Evolutionary conservation across 2,888 invertebrate species (phyloP).

Genomic region (Athalia circularis): DNA sequence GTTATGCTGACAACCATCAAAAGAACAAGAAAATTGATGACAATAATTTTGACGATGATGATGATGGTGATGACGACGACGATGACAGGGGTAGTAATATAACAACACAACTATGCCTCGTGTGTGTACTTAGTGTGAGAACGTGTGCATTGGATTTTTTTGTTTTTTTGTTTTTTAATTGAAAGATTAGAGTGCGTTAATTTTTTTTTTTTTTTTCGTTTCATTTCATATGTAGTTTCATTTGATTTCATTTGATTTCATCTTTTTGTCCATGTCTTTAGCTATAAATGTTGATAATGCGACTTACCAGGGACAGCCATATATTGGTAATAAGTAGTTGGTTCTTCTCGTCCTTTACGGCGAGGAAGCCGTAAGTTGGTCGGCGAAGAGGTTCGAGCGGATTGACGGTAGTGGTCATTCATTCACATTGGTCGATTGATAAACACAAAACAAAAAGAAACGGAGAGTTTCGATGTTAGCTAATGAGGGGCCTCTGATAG

Average conservation of each 20-base stretch:
- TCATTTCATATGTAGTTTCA: background rate
- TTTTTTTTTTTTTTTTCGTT: constrained; percentile 14
- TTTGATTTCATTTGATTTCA: background rate
- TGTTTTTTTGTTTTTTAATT: background rate
- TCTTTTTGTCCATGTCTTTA: background rate
- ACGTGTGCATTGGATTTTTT: background rate
- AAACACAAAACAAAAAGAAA: constrained; percentile 41
- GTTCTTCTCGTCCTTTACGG: constrained; percentile 93
- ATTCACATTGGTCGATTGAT: constrained; percentile 43
- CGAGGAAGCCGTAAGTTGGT: constrained; percentile 3
- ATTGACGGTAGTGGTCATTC: constrained; percentile 7
- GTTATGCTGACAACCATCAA: too few relatives aligned
- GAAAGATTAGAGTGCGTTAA: constrained; percentile 29
- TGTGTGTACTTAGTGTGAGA: background rate
- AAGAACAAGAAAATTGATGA: too few relatives aligned
- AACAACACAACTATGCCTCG: too few relatives aligned
- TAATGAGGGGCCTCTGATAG: constrained; percentile 12
- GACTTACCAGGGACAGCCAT: constrained; percentile 97
- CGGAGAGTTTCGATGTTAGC: constrained; percentile 42
- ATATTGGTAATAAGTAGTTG: constrained; percentile 96
- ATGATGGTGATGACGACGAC: too few relatives aligned
- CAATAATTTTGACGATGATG: too few relatives aligned
- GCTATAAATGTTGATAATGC: constrained; percentile 56
- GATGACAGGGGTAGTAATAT: too few relatives aligned
- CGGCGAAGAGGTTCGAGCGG: constrained; percentile 29